Conservation (phyloP, 2,797 vertebrate species). For the Catamblyrhynchus diadema region DNA sequence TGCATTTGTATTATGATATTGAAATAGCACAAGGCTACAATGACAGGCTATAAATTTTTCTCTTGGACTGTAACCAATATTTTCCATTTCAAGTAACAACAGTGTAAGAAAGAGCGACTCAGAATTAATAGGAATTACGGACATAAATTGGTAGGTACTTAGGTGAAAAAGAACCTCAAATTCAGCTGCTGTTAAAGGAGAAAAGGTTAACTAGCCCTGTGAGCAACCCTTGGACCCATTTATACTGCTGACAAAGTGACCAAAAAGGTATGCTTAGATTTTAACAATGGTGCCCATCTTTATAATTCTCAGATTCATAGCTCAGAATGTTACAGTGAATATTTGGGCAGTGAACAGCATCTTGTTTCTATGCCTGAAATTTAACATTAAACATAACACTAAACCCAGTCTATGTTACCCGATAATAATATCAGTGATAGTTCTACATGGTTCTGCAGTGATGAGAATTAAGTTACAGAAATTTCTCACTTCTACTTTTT, state of each 20-base stretch:
- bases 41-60: conserved; percentile 59
- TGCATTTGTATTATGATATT: conserved; percentile 48
- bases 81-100: conserved; percentile 60
- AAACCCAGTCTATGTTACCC: neutral
- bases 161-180: conserved; percentile 24
- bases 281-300: neutral
- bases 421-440: neutral
- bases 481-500: conserved; percentile 6
- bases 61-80: conserved; percentile 48
- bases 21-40: conserved; percentile 53
- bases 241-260: neutral
- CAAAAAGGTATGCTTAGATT: neutral
- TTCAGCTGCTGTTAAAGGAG: neutral
- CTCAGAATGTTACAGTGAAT: neutral
- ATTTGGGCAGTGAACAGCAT: neutral
- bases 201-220: conserved; percentile 14
- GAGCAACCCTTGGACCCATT: neutral
- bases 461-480: conserved; percentile 10
- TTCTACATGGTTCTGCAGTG: neutral
- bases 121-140: conserved; percentile 41
- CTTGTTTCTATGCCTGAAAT: neutral
- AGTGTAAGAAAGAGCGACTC: conserved; percentile 13
- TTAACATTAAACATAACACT: neutral
- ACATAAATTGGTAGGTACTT: neutral
- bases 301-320: neutral